Evolutionary conservation across 2,113 vertebrate genomes (phyloP).

Genomic region (Haemorhous mexicanus): DNA sequence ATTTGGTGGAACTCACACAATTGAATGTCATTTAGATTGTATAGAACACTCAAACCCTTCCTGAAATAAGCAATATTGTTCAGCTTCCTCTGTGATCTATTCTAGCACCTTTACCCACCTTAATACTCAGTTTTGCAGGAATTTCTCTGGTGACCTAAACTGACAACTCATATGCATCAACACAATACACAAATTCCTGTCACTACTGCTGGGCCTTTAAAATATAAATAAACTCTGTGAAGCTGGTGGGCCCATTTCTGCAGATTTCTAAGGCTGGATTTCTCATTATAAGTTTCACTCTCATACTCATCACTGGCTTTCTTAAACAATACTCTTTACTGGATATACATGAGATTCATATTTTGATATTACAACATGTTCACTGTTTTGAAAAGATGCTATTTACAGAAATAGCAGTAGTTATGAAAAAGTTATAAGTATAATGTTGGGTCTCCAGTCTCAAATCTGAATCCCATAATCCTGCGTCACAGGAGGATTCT

Average conservation of each 20-base stretch:
- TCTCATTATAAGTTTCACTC: neutral
- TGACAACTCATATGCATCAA: accelerated
- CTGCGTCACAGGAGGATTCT: neutral
- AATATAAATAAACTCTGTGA: neutral
- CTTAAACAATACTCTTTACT: neutral
- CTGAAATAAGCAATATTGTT: neutral
- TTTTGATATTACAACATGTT: neutral
- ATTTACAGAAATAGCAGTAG: neutral
- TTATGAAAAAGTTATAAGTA: neutral
- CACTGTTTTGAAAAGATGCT: neutral
- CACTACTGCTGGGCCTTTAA: neutral
- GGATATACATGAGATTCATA: neutral
- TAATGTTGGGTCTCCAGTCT: neutral
- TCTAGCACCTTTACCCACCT: neutral
- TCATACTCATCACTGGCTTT: neutral
- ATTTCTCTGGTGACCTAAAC: neutral
- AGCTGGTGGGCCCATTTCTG: neutral
- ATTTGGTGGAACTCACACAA: neutral
- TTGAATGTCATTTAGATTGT: neutral
- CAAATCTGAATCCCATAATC: neutral
- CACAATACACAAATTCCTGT: neutral
- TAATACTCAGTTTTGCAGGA: neutral
- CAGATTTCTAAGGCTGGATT: neutral
- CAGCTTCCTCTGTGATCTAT: neutral
- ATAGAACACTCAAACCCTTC: neutral